Percentiles rank a stretch among this genome's conserved stretches.
These are phyloP conservation scores for Sarcophaga rosellei DNA, from an alignment of 2,888 invertebrate species.

Conservation along the genomic window DNA sequence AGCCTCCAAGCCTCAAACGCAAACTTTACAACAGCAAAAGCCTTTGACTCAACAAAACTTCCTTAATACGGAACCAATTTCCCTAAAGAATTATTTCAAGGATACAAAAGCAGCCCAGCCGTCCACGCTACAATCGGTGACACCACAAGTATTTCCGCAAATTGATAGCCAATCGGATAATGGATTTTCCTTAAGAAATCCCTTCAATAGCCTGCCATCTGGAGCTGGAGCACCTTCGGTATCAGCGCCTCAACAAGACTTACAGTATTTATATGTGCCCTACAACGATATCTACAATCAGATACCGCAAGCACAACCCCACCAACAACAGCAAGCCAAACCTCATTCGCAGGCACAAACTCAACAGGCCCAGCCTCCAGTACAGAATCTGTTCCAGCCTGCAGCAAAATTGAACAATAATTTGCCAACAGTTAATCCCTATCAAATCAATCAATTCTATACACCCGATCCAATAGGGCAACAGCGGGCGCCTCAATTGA, in stretches of 20 bases:
- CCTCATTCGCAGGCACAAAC: slow-evolving; percentile 70
- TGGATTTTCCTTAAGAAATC: slow-evolving; percentile 74
- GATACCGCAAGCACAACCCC: slow-evolving; percentile 55
- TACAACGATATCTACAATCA: slow-evolving; percentile 86
- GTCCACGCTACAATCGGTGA: slow-evolving; percentile 74
- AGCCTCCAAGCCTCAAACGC: slow-evolving; percentile 74
- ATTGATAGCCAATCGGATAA: slow-evolving; percentile 73
- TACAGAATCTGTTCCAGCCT: slow-evolving; percentile 72
- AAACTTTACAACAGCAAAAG: slow-evolving; percentile 74
- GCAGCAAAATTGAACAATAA: slow-evolving; percentile 74
- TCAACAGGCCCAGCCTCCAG: slow-evolving; percentile 70
- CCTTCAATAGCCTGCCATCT: slow-evolving; percentile 61
- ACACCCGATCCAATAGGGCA: slow-evolving; percentile 76
- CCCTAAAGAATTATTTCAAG: slow-evolving; percentile 73
- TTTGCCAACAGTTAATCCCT: slow-evolving; percentile 81
- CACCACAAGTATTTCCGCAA: slow-evolving; percentile 74
- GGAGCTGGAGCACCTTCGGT: slow-evolving; percentile 69
- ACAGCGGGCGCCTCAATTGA: slow-evolving; percentile 71
- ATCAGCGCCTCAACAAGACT: slow-evolving; percentile 83
- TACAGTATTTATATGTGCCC: slow-evolving; percentile 91
- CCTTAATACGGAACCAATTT: slow-evolving; percentile 76
- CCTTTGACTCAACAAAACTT: slow-evolving; percentile 78
- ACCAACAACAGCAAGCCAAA: slow-evolving; percentile 66
- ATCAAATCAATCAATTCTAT: slow-evolving; percentile 81
- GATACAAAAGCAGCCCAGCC: slow-evolving; percentile 74